phyloP scores from a whole-genome alignment of 1,140 invertebrate genomes.

The Aphis gossypii region DNA sequence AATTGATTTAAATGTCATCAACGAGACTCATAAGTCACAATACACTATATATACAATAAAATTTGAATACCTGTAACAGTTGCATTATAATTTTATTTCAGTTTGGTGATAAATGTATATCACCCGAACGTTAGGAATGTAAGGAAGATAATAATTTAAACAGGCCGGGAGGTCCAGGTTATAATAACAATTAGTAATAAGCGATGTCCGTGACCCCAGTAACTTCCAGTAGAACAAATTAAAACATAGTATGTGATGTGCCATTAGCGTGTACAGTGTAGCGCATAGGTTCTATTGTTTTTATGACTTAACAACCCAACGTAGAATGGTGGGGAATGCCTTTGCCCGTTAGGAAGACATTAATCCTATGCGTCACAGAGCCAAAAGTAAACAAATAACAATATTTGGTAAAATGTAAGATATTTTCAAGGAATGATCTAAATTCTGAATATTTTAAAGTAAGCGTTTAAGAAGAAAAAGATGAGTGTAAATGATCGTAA shows the following conservation, averaged over 20 bases:
- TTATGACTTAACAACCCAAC: conserved; percentile 43
- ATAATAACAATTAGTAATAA: conserved; percentile 56
- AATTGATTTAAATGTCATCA: not conserved
- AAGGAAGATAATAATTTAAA: conserved; percentile 24
- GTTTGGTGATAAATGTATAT: conserved; percentile 8
- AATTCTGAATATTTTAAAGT: conserved; percentile 12
- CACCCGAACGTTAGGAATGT: not conserved
- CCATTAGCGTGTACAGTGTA: conserved; percentile 28
- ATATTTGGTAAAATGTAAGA: not conserved
- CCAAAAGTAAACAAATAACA: conserved; percentile 17
- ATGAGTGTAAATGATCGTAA: not conserved
- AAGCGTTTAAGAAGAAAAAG: not conserved
- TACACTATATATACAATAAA: not conserved
- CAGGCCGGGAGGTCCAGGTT: conserved; percentile 36
- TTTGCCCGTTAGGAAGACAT: conserved; percentile 35
- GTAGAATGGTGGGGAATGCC: not conserved
- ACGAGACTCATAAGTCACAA: not conserved
- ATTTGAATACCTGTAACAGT: not conserved
- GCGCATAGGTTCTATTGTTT: conserved; percentile 46
- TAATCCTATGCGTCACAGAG: not conserved
- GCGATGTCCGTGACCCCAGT: conserved; percentile 34
- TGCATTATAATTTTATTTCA: not conserved
- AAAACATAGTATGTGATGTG: conserved; percentile 16
- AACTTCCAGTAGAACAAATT: conserved; percentile 48
- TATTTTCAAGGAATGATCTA: not conserved